phyloP scores from a whole-genome alignment of 2,113 vertebrate genomes.

The Oophaga pumilio region DNA sequence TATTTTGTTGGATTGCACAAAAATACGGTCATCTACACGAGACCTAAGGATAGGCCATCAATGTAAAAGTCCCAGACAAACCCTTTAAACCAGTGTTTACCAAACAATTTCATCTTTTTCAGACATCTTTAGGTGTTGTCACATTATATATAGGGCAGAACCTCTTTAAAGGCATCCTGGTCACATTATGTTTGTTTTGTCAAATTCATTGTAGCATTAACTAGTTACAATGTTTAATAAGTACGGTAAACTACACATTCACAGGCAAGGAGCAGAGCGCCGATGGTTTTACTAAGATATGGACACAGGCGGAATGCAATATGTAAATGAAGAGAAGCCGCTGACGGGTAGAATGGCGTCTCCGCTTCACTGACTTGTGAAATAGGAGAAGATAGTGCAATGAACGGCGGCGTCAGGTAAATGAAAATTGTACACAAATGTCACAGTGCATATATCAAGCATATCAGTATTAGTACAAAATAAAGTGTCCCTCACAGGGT shows the following conservation, averaged over 20 bases:
- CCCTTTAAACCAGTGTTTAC: too few relatives aligned
- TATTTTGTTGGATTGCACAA: too few relatives aligned
- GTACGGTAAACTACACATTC: not conserved
- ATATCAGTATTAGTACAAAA: slow-evolving; percentile 33
- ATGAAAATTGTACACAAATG: slow-evolving; percentile 53
- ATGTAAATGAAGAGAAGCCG: slow-evolving; percentile 43
- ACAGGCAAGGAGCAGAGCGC: not conserved
- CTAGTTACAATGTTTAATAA: not conserved
- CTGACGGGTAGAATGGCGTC: slow-evolving; percentile 37
- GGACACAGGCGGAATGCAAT: slow-evolving; percentile 20
- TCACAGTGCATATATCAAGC: slow-evolving; percentile 40
- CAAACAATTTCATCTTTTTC: too few relatives aligned
- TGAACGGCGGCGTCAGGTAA: slow-evolving; percentile 25
- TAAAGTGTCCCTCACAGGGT: not conserved
- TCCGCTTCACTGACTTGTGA: slow-evolving; percentile 41
- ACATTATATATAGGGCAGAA: too few relatives aligned
- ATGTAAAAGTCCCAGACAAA: too few relatives aligned
- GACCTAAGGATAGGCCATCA: too few relatives aligned
- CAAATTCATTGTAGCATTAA: not conserved
- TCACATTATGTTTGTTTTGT: not conserved
- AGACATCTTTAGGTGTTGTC: too few relatives aligned
- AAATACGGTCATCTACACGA: too few relatives aligned
- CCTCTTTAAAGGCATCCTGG: not conserved
- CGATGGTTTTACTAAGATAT: slow-evolving; percentile 13
- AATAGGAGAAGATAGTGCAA: slow-evolving; percentile 33